Conservation (phyloP, 2,888 invertebrate species). For the Pelosia muscerda region DNA sequence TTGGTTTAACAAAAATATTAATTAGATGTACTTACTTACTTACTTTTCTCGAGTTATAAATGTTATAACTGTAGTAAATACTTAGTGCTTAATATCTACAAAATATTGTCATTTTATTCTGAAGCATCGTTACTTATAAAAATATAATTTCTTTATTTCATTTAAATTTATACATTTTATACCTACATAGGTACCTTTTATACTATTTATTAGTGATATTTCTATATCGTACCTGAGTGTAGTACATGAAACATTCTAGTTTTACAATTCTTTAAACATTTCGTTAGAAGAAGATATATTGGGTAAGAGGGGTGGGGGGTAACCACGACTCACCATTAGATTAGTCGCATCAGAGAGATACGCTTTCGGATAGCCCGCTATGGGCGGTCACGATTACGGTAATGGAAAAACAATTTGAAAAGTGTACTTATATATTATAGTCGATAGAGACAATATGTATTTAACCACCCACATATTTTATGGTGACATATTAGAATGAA, state of each 20-base stretch:
- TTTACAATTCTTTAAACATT: slow-evolving; percentile 63
- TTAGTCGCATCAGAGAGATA: slow-evolving; percentile 62
- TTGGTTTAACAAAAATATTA: neutral
- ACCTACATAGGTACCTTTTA: slow-evolving; percentile 39
- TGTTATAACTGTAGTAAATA: neutral
- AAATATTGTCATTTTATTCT: too few species aligned
- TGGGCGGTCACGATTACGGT: slow-evolving; percentile 71
- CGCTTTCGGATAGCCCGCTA: slow-evolving; percentile 69
- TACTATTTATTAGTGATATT: slow-evolving; percentile 66
- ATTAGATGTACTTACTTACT: neutral
- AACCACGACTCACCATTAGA: too few species aligned
- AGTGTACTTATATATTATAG: slow-evolving; percentile 59
- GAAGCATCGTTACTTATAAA: too few species aligned
- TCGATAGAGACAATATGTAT: slow-evolving; percentile 54
- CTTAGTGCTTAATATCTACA: too few species aligned
- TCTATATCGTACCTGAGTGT: slow-evolving; percentile 65
- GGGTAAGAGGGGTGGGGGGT: too few species aligned
- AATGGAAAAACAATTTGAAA: slow-evolving; percentile 59
- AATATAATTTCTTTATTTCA: slow-evolving; percentile 26
- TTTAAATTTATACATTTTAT: slow-evolving; percentile 56
- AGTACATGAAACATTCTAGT: slow-evolving; percentile 61
- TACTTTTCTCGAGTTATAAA: neutral
- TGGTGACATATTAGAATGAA: slow-evolving; percentile 42
- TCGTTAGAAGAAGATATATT: too few species aligned
- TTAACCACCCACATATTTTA: slow-evolving; percentile 54